Conservation (phyloP, 1,140 invertebrate species). For the Sinella curviseta region DNA sequence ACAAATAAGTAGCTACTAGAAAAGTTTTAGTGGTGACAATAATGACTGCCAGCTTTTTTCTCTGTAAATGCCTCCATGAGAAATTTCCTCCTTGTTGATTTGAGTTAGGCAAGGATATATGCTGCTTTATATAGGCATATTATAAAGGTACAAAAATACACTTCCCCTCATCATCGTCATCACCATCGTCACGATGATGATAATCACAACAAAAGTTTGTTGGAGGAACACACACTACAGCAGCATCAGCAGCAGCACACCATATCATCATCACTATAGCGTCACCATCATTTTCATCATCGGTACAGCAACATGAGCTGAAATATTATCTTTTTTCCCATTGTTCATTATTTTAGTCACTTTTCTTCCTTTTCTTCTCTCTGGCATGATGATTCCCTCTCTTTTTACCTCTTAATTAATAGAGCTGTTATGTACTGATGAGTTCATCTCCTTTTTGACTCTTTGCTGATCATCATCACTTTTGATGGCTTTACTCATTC, state of each 20-base stretch:
- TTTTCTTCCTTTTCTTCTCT: neutral
- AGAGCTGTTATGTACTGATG: slow-evolving; percentile 40
- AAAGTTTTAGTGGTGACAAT: neutral
- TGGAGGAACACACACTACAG: too few relatives aligned
- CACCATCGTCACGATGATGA: too few relatives aligned
- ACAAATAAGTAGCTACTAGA: neutral
- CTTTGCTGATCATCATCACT: neutral
- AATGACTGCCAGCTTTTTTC: neutral
- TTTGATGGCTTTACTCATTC: neutral
- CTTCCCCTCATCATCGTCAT: too few relatives aligned
- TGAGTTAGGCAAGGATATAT: too few relatives aligned
- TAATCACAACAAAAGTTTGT: too few relatives aligned
- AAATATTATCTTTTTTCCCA: slow-evolving; percentile 34
- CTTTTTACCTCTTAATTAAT: slow-evolving; percentile 45
- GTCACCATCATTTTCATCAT: too few relatives aligned
- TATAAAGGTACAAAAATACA: too few relatives aligned
- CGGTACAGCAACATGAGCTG: neutral
- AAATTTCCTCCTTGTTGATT: neutral
- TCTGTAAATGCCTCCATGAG: neutral
- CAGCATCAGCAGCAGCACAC: too few relatives aligned
- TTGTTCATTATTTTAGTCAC: slow-evolving; percentile 6
- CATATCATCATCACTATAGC: too few relatives aligned
- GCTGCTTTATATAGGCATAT: too few relatives aligned
- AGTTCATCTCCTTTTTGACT: slow-evolving; percentile 33
- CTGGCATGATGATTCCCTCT: neutral